Conservation (phyloP, 2,113 vertebrate genomes). For the Hucho hucho region DNA sequence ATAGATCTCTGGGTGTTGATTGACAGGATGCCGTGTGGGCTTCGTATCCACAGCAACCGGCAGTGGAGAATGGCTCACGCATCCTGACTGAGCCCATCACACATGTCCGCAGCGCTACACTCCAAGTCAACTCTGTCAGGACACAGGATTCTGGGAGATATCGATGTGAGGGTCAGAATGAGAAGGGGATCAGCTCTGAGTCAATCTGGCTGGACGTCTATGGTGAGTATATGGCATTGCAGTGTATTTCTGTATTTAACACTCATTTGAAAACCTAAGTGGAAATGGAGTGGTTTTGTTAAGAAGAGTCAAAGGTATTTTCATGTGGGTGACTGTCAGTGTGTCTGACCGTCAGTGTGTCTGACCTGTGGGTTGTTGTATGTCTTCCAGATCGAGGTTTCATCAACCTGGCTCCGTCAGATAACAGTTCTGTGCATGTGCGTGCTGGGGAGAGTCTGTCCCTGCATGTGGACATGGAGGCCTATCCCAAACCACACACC, state of each 20-base stretch:
- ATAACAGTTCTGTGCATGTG: constrained; percentile 82
- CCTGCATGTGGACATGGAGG: constrained; percentile 81
- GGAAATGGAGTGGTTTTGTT: too few species aligned
- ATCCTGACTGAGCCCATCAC: constrained; percentile 63
- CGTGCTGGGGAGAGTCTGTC: constrained; percentile 87
- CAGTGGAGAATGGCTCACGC: constrained; percentile 52
- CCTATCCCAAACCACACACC: constrained; percentile 81
- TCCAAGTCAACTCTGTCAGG: constrained; percentile 79
- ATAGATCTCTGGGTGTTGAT: constrained; percentile 75
- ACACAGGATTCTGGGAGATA: constrained; percentile 84
- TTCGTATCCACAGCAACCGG: constrained; percentile 70
- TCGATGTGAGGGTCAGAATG: constrained; percentile 85
- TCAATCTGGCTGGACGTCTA: constrained; percentile 87
- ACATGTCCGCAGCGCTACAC: constrained; percentile 75
- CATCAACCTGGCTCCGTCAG: constrained; percentile 74
- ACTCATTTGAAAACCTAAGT: too few species aligned
- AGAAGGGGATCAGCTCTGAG: constrained; percentile 79
- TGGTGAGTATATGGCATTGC: constrained; percentile 53
- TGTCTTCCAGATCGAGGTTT: constrained; percentile 84
- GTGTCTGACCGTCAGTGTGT: too few species aligned
- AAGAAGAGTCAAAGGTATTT: too few species aligned
- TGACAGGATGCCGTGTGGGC: constrained; percentile 66
- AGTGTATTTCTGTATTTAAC: too few species aligned
- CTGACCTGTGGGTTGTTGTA: neutral
- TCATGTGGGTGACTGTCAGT: too few species aligned